A percentile compares a stretch with the other conserved stretches of the same genome.
Conservation (phyloP, 2,888 invertebrate species). For the Saturnia pavonia region DNA sequence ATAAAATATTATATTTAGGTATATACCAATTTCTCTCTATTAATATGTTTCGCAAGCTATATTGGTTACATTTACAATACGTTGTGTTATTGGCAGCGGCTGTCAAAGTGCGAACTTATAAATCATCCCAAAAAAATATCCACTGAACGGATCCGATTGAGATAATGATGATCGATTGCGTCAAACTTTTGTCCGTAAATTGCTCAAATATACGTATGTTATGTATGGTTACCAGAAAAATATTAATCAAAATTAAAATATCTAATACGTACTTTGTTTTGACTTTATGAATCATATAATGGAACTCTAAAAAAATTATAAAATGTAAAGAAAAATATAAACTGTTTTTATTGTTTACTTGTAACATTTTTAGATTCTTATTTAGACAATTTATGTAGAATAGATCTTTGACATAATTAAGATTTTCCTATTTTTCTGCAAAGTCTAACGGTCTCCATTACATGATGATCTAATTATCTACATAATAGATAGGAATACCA, state of each 20-base stretch:
- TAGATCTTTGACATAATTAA: no score
- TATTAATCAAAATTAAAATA: neutral
- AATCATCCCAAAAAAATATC: conserved; percentile 26
- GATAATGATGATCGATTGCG: conserved; percentile 29
- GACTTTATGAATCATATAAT: no score
- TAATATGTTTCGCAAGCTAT: neutral
- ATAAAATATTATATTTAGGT: neutral
- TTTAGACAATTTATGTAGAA: no score
- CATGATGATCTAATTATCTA: no score
- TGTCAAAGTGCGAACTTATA: conserved; percentile 37
- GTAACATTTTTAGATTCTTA: no score
- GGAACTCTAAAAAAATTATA: no score
- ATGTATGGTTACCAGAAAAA: neutral
- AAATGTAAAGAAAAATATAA: no score
- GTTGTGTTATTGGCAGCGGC: conserved; percentile 37
- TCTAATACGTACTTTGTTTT: neutral
- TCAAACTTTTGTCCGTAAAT: conserved; percentile 23
- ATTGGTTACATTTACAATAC: conserved; percentile 30
- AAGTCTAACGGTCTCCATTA: no score
- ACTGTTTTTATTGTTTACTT: no score
- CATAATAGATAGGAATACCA: no score
- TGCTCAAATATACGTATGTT: conserved; percentile 21
- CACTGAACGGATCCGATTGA: conserved; percentile 22
- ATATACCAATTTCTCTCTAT: neutral
- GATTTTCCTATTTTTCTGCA: no score